Conservation (phyloP, 2,113 vertebrate genomes). For the Pangasianodon hypophthalmus region DNA sequence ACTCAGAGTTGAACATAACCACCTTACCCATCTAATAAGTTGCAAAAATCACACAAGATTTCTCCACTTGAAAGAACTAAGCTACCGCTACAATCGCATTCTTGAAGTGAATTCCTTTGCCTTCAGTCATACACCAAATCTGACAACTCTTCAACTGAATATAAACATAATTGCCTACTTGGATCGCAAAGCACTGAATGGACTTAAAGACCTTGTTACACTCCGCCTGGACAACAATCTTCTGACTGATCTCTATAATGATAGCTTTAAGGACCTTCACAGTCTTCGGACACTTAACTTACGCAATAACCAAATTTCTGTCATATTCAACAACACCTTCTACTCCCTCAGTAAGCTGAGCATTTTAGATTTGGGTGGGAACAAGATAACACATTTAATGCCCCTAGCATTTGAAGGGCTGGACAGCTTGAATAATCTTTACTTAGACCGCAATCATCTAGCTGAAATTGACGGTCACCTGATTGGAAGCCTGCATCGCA, state of each 20-base stretch:
- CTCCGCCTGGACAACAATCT: slow-evolving; percentile 85
- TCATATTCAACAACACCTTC: slow-evolving; percentile 76
- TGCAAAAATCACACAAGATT: slow-evolving; percentile 36
- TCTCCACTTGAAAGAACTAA: slow-evolving; percentile 56
- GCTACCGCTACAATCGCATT: slow-evolving; percentile 81
- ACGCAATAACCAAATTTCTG: slow-evolving; percentile 78
- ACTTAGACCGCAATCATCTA: slow-evolving; percentile 80
- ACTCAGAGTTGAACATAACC: slow-evolving; percentile 75
- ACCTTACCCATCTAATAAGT: slow-evolving; percentile 42
- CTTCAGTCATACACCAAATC: slow-evolving; percentile 68
- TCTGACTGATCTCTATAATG: slow-evolving; percentile 70
- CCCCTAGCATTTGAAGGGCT: slow-evolving; percentile 70
- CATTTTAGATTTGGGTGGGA: slow-evolving; percentile 79
- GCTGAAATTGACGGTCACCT: slow-evolving; percentile 61
- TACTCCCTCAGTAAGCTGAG: slow-evolving; percentile 61
- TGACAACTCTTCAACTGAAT: slow-evolving; percentile 71
- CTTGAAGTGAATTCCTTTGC: slow-evolving; percentile 52
- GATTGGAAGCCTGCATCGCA: slow-evolving; percentile 61
- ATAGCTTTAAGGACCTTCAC: slow-evolving; percentile 71
- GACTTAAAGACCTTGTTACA: slow-evolving; percentile 64
- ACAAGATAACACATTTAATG: slow-evolving; percentile 73
- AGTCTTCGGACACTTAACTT: slow-evolving; percentile 76
- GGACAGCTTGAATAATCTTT: slow-evolving; percentile 69
- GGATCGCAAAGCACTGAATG: slow-evolving; percentile 62
- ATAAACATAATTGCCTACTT: slow-evolving; percentile 79